These are phyloP conservation scores for Hycleus phaleratus DNA, from an alignment of 1,140 invertebrate genomes.

Conservation along the genomic window DNA sequence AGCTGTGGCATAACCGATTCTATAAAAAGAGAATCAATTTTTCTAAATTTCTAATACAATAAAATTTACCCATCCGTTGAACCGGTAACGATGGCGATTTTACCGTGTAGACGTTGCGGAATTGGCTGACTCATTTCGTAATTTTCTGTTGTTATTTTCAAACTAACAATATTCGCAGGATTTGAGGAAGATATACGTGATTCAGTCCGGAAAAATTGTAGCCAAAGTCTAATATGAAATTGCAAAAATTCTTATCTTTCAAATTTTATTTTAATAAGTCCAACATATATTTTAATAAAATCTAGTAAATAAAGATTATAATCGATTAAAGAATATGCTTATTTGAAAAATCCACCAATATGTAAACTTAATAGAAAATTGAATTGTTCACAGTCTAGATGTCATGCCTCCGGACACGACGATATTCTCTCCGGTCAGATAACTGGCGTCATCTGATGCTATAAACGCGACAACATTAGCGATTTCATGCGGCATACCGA, in stretches of 20 bases:
- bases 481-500: constrained; percentile 75
- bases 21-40: constrained; percentile 42
- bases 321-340: too few relatives aligned
- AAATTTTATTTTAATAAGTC: too few relatives aligned
- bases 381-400: constrained; percentile 49
- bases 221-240: too few relatives aligned
- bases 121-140: too few relatives aligned
- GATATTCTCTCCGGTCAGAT: constrained; percentile 90
- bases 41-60: background rate
- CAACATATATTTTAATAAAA: too few relatives aligned
- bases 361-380: background rate
- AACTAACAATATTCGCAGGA: too few relatives aligned
- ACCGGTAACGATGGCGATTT: constrained; percentile 86
- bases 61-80: constrained; percentile 76
- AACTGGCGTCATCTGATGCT: constrained; percentile 83
- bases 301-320: too few relatives aligned
- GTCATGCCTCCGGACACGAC: constrained; percentile 72
- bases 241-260: too few relatives aligned
- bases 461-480: constrained; percentile 79
- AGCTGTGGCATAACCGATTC: constrained; percentile 90
- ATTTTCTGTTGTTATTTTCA: too few relatives aligned
- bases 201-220: too few relatives aligned
- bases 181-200: too few relatives aligned
- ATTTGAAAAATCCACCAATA: too few relatives aligned
- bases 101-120: constrained; percentile 45